These are phyloP conservation scores for Drosophila kepulauana DNA, from an alignment of 1,140 invertebrate species.

Conservation along the genomic window DNA sequence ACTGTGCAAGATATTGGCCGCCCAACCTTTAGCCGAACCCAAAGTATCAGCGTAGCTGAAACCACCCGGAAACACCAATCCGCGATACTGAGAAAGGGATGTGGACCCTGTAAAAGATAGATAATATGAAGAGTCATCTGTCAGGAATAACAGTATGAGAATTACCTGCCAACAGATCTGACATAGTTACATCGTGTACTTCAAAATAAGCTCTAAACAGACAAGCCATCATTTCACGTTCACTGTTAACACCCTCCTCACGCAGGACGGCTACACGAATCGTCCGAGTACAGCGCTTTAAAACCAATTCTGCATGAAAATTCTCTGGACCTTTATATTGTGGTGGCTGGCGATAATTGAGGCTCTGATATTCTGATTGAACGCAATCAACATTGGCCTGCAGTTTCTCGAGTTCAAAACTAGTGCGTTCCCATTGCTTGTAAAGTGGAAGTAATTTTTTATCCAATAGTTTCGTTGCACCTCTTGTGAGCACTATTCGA, in stretches of 20 bases:
- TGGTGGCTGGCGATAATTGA: conserved; percentile 87
- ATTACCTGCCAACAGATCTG: conserved; percentile 91
- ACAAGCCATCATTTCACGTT: conserved; percentile 98
- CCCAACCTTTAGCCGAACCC: conserved; percentile 99
- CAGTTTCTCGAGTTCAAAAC: conserved; percentile 93
- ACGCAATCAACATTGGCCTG: conserved; percentile 94
- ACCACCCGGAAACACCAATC: conserved; percentile 97
- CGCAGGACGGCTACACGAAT: conserved; percentile 95
- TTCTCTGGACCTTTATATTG: conserved; percentile 90
- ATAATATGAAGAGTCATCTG: background rate
- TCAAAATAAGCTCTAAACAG: conserved; percentile 96
- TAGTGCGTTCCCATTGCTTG: conserved; percentile 97
- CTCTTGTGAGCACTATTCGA: conserved; percentile 87
- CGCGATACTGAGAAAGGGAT: conserved; percentile 92
- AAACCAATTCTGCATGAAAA: conserved; percentile 86
- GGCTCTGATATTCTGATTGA: conserved; percentile 90
- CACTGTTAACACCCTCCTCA: conserved; percentile 99
- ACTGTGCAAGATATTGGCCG: conserved; percentile 94
- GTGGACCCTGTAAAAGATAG: conserved; percentile 80
- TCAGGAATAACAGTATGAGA: background rate
- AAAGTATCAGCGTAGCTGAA: conserved; percentile 99
- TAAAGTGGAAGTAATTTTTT: conserved; percentile 89
- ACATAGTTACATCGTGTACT: conserved; percentile 96
- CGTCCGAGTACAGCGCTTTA: conserved; percentile 74
- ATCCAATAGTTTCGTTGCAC: conserved; percentile 87